A percentile compares a stretch with the other conserved stretches of the same genome.
Conservation (phyloP, 2,113 vertebrate genomes). For the Azemiops feae region DNA sequence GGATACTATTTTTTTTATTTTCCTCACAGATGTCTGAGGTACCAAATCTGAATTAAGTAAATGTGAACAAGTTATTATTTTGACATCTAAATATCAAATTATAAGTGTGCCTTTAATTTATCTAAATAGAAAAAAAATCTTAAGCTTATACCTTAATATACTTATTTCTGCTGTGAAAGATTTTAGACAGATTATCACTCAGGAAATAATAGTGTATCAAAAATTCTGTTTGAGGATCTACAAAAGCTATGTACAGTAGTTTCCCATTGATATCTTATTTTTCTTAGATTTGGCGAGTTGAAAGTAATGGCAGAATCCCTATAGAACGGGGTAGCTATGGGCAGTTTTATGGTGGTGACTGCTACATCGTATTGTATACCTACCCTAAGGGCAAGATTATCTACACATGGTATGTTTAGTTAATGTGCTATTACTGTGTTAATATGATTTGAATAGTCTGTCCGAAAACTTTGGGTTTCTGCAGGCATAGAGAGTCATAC, state of each 20-base stretch:
- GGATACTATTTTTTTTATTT: background rate
- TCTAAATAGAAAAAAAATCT: background rate
- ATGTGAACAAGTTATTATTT: background rate
- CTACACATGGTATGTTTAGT: slow-evolving; percentile 83
- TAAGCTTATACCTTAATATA: background rate
- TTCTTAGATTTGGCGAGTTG: slow-evolving; percentile 87
- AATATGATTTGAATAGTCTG: background rate
- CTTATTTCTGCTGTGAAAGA: background rate
- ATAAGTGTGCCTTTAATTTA: background rate
- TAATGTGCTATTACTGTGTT: background rate
- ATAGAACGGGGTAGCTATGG: slow-evolving; percentile 71
- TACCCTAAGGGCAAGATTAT: slow-evolving; percentile 83
- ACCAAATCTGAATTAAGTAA: background rate
- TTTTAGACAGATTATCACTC: background rate
- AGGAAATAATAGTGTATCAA: background rate
- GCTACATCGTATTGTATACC: slow-evolving; percentile 91
- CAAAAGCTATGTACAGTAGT: background rate
- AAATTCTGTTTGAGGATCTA: background rate
- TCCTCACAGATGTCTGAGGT: background rate
- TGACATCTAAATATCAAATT: background rate
- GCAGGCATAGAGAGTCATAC: background rate
- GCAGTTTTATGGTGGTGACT: slow-evolving; percentile 90
- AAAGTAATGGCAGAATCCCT: slow-evolving; percentile 76
- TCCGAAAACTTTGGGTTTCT: rapidly evolving
- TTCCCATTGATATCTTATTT: slow-evolving; percentile 2